Conservation (phyloP, 2,113 vertebrate species). For the Cyanoramphus novaezelandiae region DNA sequence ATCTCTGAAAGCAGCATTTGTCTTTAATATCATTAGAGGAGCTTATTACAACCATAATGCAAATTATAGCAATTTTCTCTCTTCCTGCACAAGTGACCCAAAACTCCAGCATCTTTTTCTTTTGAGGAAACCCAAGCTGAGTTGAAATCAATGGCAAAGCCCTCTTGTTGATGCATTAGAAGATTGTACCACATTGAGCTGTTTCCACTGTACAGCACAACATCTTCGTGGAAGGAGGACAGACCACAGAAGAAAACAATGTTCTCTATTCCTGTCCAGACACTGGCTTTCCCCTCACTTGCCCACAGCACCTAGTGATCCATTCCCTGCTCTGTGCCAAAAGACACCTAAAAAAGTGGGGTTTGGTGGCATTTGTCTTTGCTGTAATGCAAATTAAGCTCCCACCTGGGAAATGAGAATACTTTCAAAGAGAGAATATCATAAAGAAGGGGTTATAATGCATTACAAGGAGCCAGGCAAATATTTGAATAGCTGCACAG, state of each 20-base stretch:
- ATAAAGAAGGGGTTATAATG: slow-evolving; percentile 47
- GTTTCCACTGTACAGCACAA: not conserved
- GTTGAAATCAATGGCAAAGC: not conserved
- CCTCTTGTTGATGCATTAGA: not conserved
- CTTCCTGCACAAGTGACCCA: not conserved
- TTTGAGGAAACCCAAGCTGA: not conserved
- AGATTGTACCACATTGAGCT: not conserved
- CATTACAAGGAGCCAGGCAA: slow-evolving; percentile 63
- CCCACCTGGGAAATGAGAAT: not conserved
- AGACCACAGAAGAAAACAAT: not conserved
- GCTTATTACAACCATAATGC: not conserved
- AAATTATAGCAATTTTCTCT: not conserved
- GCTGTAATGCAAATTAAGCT: not conserved
- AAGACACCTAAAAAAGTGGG: not conserved
- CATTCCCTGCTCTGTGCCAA: not conserved
- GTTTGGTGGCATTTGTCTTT: not conserved
- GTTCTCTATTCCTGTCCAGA: not conserved
- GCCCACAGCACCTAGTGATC: not conserved
- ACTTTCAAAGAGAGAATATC: slow-evolving; percentile 14
- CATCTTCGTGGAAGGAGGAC: not conserved
- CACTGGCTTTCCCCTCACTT: not conserved
- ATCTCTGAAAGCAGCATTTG: not conserved
- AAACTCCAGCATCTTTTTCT: not conserved
- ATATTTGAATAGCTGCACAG: slow-evolving; percentile 67
- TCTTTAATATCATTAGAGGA: not conserved